phyloP scores from a whole-genome alignment of 2,113 vertebrate genomes.

The human (Homo sapiens) region GRCh38 chr1:165351501-165352000 shows the following conservation, averaged over 20 bases:
- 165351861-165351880: not conserved
- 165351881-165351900: not conserved
- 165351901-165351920: not conserved
- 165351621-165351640: not conserved
- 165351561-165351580: not conserved
- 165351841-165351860: not conserved
- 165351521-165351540: fast-evolving
- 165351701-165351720: not conserved
- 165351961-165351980: not conserved
- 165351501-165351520: not conserved
- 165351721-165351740: not conserved
- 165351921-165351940: not conserved
- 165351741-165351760: not conserved
- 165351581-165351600: not conserved
- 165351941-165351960: not conserved
- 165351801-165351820: not conserved
- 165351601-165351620: not conserved
- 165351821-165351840: not conserved
- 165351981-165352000: not conserved
- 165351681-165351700: not conserved
- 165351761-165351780: not conserved
- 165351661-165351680: not conserved
- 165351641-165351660: not conserved
- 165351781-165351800: not conserved
- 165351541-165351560: not conserved